A percentile compares a stretch with the other conserved stretches of the same genome.
Conservation (phyloP, 1,140 invertebrate species). For the Diorhabda sublineata region DNA sequence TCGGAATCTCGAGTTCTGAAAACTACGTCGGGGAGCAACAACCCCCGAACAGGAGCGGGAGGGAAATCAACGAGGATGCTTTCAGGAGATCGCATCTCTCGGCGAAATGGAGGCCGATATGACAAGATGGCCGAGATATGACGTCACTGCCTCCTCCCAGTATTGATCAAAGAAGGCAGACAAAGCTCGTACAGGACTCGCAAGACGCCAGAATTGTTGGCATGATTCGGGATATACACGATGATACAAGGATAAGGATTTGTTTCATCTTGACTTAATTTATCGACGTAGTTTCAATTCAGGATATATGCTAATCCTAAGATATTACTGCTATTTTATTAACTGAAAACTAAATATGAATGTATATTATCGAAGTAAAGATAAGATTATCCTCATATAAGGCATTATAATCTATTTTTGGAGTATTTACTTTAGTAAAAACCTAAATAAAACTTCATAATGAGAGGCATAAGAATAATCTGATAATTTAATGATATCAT, state of each 20-base stretch:
- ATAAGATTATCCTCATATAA: too few relatives aligned
- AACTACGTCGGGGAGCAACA: conserved; percentile 12
- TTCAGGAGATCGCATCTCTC: conserved; percentile 40
- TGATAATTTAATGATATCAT: too few relatives aligned
- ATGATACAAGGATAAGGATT: conserved; percentile 1
- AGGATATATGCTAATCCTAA: too few relatives aligned
- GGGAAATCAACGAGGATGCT: conserved; percentile 29
- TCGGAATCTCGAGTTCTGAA: conserved; percentile 13
- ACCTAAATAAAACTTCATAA: too few relatives aligned
- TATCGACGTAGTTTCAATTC: neutral
- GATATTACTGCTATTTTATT: too few relatives aligned
- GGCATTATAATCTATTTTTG: too few relatives aligned
- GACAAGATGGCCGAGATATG: conserved; percentile 48
- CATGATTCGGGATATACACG: neutral
- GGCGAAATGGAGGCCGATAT: conserved; percentile 42
- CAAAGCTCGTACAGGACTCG: conserved; percentile 12
- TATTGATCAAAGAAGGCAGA: conserved; percentile 41
- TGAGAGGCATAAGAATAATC: too few relatives aligned
- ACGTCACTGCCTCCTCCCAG: conserved; percentile 42
- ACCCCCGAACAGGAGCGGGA: conserved; percentile 22
- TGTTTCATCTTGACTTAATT: neutral
- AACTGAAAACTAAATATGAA: too few relatives aligned
- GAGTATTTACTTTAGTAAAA: too few relatives aligned
- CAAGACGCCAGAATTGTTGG: conserved; percentile 17
- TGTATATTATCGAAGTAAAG: too few relatives aligned